Conservation (phyloP, 2,113 vertebrate species). For the Oreotrochilus melanogaster region DNA sequence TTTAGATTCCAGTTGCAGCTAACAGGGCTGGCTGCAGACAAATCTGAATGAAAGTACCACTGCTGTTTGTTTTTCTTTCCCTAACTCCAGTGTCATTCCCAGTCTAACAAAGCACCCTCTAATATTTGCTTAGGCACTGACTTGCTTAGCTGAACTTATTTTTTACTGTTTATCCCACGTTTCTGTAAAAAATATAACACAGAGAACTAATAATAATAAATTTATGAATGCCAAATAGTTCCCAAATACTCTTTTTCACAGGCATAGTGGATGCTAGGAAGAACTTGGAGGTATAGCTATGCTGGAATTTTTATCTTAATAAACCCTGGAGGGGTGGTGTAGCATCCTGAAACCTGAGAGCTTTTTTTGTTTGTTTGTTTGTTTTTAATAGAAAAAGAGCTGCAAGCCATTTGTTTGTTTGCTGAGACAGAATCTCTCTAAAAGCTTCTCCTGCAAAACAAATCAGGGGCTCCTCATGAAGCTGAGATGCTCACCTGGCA, state of each 20-base stretch:
- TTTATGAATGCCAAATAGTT: constrained; percentile 13
- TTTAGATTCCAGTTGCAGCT: background rate
- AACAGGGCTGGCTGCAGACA: background rate
- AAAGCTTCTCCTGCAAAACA: background rate
- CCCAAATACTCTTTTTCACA: constrained; percentile 26
- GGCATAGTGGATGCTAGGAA: background rate
- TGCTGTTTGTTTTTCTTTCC: constrained; percentile 36
- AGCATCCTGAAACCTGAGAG: background rate
- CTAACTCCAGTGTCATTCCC: background rate
- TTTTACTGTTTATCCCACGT: constrained; percentile 30
- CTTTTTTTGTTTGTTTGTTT: no score
- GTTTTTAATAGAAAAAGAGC: background rate
- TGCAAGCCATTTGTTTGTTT: background rate
- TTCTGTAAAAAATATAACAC: constrained; percentile 17
- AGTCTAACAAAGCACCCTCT: constrained; percentile 36
- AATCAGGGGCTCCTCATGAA: rapidly evolving
- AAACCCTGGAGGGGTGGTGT: constrained; percentile 30
- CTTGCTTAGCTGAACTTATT: constrained; percentile 43
- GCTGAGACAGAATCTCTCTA: background rate
- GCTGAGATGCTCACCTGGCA: background rate
- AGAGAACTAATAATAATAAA: background rate
- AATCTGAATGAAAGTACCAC: constrained; percentile 23
- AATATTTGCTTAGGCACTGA: constrained; percentile 44
- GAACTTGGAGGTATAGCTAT: background rate
- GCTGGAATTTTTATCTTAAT: constrained; percentile 59